Evolutionary conservation across 2,113 vertebrate genomes (phyloP).

Genomic region (Hipposideros armiger): DNA sequence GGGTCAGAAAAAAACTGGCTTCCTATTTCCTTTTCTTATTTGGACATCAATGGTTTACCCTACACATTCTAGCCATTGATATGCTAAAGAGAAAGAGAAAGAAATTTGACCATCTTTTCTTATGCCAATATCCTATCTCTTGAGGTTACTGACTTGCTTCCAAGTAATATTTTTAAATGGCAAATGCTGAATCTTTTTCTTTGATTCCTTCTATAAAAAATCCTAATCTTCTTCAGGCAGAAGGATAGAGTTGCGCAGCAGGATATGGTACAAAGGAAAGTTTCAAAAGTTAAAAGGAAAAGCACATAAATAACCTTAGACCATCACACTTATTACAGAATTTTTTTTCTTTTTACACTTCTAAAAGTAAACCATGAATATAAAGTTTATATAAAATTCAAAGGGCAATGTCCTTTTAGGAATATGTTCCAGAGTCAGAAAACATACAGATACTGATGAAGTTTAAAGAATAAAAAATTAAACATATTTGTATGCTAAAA

Average conservation of each 20-base stretch:
- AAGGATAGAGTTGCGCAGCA: slow-evolving; percentile 27
- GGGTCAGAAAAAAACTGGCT: not conserved
- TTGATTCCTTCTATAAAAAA: slow-evolving; percentile 53
- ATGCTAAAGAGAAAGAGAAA: slow-evolving; percentile 23
- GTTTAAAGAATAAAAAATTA: slow-evolving; percentile 19
- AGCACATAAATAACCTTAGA: slow-evolving; percentile 28
- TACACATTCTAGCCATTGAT: not conserved
- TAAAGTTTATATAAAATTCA: slow-evolving; percentile 20
- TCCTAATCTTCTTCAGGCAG: slow-evolving; percentile 15
- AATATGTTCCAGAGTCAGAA: not conserved
- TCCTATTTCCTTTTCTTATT: not conserved
- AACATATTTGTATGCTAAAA: not conserved
- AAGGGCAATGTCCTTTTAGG: not conserved
- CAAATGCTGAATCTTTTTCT: slow-evolving; percentile 43
- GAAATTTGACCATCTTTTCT: slow-evolving; percentile 12
- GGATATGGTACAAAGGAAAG: slow-evolving; percentile 16
- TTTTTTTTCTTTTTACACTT: not conserved
- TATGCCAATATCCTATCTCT: not conserved
- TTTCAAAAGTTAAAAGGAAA: slow-evolving; percentile 62
- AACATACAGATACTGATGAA: not conserved
- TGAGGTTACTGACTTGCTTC: slow-evolving; percentile 53
- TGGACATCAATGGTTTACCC: not conserved
- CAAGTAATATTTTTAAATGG: slow-evolving; percentile 58
- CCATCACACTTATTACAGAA: not conserved
- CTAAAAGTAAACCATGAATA: slow-evolving; percentile 13